phyloP scores from a whole-genome alignment of 2,113 vertebrate genomes.

The Grantiella picta region DNA sequence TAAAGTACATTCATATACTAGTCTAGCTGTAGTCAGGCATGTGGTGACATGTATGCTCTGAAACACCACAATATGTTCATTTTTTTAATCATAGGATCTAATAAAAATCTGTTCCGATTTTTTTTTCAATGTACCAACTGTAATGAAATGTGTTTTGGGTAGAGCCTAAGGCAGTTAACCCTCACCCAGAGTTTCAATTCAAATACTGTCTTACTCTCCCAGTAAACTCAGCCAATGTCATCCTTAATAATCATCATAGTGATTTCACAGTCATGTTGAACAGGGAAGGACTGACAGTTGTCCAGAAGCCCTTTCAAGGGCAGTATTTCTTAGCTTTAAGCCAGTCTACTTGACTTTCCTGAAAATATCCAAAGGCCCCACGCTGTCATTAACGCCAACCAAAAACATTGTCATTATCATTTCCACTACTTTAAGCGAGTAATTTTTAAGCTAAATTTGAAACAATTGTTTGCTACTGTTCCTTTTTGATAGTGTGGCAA shows the following conservation, averaged over 20 bases:
- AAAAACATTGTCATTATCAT: neutral
- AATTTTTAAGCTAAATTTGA: neutral
- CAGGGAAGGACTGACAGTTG: neutral
- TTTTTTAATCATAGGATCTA: neutral
- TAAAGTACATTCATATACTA: neutral
- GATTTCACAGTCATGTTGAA: neutral
- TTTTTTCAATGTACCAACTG: neutral
- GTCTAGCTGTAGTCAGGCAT: neutral
- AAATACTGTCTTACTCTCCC: neutral
- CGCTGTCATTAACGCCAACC: neutral
- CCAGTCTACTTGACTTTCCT: neutral
- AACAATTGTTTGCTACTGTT: neutral
- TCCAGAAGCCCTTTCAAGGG: neutral
- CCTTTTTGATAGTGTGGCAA: neutral
- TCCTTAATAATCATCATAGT: neutral
- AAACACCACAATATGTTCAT: neutral
- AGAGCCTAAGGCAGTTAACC: neutral
- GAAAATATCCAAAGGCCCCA: neutral
- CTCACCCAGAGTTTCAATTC: neutral
- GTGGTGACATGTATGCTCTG: fast-evolving
- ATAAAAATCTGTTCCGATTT: neutral
- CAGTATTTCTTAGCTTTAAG: neutral
- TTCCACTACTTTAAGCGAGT: neutral
- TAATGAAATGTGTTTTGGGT: neutral
- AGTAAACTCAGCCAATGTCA: neutral